These are phyloP conservation scores for Mixornis gularis DNA, from an alignment of 2,113 vertebrate species.

Conservation along the genomic window DNA sequence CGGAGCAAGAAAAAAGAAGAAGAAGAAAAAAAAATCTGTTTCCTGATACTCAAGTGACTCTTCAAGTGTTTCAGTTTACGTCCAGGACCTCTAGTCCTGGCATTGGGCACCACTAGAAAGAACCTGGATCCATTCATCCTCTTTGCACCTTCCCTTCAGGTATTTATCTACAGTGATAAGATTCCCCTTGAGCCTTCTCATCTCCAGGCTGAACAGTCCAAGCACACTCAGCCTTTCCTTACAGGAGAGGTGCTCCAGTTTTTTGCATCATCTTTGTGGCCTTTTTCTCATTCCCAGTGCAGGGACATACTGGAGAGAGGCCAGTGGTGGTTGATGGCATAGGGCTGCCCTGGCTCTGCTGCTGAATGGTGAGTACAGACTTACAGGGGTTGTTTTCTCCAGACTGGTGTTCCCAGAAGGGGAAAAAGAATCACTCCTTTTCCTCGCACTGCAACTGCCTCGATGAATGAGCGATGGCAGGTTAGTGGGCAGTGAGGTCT, in stretches of 20 bases:
- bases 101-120: neutral
- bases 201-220: neutral
- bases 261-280: neutral
- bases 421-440: neutral
- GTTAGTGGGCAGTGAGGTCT: neutral
- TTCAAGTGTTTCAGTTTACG: neutral
- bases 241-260: neutral
- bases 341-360: neutral
- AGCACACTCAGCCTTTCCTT: neutral
- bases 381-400: neutral
- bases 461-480: neutral
- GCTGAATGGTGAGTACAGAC: neutral
- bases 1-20: neutral
- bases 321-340: too few species aligned
- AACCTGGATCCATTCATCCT: neutral
- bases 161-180: neutral
- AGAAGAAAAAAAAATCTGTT: neutral
- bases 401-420: neutral
- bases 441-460: neutral
- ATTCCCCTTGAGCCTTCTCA: neutral
- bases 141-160: neutral
- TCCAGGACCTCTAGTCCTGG: neutral
- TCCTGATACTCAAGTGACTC: neutral
- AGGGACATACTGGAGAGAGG: neutral
- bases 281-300: neutral